Percentiles rank a stretch among this genome's conserved stretches.
These are phyloP conservation scores for Sminthurides bifidus DNA, from an alignment of 1,140 invertebrate species.

Conservation along the genomic window DNA sequence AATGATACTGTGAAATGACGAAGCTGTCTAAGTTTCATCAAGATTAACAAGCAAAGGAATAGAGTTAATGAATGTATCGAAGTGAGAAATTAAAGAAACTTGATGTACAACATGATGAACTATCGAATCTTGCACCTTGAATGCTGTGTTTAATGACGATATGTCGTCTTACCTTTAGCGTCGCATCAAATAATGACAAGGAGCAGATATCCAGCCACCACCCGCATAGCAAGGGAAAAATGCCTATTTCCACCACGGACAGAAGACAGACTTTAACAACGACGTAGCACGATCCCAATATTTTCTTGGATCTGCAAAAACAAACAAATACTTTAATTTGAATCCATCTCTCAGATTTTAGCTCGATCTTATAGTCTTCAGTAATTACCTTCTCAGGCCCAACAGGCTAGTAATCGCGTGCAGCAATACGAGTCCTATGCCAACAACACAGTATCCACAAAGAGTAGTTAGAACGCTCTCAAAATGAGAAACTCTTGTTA, in stretches of 20 bases:
- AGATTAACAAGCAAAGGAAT: too few species aligned
- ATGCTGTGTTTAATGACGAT: constrained; percentile 5
- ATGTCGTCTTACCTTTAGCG: constrained; percentile 51
- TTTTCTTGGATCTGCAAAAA: constrained; percentile 75
- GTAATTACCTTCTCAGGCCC: constrained; percentile 40
- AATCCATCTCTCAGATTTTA: constrained; percentile 49
- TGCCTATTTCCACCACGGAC: constrained; percentile 87
- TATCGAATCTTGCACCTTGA: too few species aligned
- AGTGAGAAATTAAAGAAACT: too few species aligned
- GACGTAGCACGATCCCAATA: constrained; percentile 88
- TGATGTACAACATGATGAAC: too few species aligned
- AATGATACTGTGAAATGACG: too few species aligned
- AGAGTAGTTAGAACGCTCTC: constrained; percentile 85
- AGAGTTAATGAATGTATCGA: too few species aligned
- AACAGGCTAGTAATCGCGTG: constrained; percentile 50
- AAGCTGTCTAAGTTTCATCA: too few species aligned
- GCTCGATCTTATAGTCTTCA: constrained; percentile 75
- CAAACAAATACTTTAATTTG: constrained; percentile 48
- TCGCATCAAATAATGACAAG: constrained; percentile 85
- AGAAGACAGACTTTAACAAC: constrained; percentile 89
- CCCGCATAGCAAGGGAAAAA: constrained; percentile 90
- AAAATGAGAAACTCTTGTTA: constrained; percentile 69
- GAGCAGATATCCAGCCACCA: constrained; percentile 99
- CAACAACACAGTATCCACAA: constrained; percentile 84
- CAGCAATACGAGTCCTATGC: constrained; percentile 65